Percentiles rank a stretch among this genome's conserved stretches.
Evolutionary conservation across 2,113 vertebrate genomes (phyloP).

Genomic region (Leuciscus idus): DNA sequence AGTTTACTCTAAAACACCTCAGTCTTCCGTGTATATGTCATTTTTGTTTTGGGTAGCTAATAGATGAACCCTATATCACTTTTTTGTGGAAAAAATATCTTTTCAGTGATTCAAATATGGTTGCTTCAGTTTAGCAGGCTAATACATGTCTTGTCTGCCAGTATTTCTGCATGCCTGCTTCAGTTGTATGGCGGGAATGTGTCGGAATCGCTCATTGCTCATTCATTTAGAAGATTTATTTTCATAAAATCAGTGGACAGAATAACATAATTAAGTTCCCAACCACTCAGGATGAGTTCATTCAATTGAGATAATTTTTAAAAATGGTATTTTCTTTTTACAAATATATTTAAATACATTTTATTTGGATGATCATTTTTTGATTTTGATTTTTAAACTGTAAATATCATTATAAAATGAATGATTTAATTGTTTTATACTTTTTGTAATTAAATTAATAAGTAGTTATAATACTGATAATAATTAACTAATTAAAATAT

Average conservation of each 20-base stretch:
- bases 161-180: conserved; percentile 27
- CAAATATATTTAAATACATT: too few species aligned
- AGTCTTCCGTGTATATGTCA: background rate
- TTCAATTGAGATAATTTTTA: background rate
- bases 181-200: background rate
- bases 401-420: background rate
- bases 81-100: background rate
- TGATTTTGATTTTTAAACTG: background rate
- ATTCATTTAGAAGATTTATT: conserved; percentile 3
- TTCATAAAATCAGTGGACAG: background rate
- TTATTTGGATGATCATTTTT: background rate
- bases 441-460: background rate
- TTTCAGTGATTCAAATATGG: background rate
- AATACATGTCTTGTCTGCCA: conserved; percentile 10
- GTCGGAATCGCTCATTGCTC: background rate
- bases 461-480: too few species aligned
- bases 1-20: background rate
- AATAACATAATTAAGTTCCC: background rate
- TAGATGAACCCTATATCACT: background rate
- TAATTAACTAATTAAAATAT: too few species aligned
- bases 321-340: background rate
- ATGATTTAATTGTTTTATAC: background rate
- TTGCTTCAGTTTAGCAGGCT: background rate
- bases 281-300: background rate
- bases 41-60: background rate